Conservation (phyloP, 2,113 vertebrate genomes). For the Gymnobelideus leadbeateri region DNA sequence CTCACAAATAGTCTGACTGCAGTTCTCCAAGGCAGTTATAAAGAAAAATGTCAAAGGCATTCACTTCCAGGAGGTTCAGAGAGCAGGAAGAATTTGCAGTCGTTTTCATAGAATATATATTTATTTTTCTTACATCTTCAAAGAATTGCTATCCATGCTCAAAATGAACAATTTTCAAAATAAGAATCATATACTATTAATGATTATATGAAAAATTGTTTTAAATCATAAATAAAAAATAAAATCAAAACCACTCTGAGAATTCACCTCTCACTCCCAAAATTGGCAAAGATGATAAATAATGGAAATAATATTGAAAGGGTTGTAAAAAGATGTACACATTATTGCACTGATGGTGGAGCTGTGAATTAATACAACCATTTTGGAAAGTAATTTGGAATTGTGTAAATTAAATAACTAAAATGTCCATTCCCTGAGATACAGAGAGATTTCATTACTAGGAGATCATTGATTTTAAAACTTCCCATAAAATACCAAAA, state of each 20-base stretch:
- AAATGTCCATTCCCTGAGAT: neutral
- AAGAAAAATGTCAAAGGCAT: neutral
- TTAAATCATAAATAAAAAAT: neutral
- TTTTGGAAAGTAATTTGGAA: neutral
- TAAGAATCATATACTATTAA: neutral
- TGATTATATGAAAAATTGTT: neutral
- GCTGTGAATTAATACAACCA: neutral
- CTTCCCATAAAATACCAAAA: neutral
- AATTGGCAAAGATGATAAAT: neutral
- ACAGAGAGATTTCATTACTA: neutral
- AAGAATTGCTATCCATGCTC: neutral
- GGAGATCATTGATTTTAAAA: neutral
- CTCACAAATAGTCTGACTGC: too few relatives aligned
- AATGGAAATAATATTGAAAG: neutral
- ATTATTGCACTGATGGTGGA: neutral
- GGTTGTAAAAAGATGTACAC: neutral
- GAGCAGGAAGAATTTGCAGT: neutral
- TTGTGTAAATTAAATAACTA: neutral
- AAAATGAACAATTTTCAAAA: neutral
- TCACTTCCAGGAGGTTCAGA: neutral
- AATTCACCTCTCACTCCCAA: neutral
- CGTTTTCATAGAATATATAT: neutral
- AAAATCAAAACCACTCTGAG: neutral
- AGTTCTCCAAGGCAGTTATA: too few relatives aligned
- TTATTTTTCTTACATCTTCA: neutral